Percentiles rank a stretch among this genome's conserved stretches.
phyloP scores from a whole-genome alignment of 1,140 invertebrate genomes.

The Anthonomus grandis region DNA sequence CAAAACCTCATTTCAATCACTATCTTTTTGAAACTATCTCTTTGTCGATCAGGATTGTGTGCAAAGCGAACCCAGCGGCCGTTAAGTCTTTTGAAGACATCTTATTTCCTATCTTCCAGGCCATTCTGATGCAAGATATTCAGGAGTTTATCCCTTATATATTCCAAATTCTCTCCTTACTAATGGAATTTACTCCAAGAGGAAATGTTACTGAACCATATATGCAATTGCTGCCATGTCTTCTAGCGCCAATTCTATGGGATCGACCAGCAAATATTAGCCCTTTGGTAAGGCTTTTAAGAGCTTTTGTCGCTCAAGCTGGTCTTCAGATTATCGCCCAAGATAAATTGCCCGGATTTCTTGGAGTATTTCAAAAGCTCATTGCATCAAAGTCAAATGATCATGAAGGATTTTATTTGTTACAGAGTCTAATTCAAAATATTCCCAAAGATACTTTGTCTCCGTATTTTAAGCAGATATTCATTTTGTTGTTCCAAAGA shows the following conservation, averaged over 20 bases:
- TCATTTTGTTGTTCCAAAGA: conserved; percentile 87
- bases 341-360: conserved; percentile 64
- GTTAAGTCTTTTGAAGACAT: conserved; percentile 88
- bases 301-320: conserved; percentile 79
- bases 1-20: conserved; percentile 96
- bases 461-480: conserved; percentile 83
- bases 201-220: conserved; percentile 74
- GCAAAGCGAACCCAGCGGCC: conserved; percentile 72
- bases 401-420: conserved; percentile 91
- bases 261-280: conserved; percentile 89
- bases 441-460: conserved; percentile 64
- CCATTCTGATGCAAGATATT: conserved; percentile 89
- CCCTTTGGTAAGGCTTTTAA: conserved; percentile 83
- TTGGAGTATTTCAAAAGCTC: conserved; percentile 95
- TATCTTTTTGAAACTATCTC: conserved; percentile 94
- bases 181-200: conserved; percentile 70
- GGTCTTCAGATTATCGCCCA: conserved; percentile 66
- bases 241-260: conserved; percentile 87
- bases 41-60: conserved; percentile 83
- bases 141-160: conserved; percentile 97
- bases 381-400: conserved; percentile 94
- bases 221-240: conserved; percentile 82
- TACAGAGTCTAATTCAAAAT: conserved; percentile 80
- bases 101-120: conserved; percentile 90
- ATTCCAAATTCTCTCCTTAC: conserved; percentile 91